phyloP scores from a whole-genome alignment of 2,797 vertebrate genomes.

The Mormyrops boulengeri region DNA sequence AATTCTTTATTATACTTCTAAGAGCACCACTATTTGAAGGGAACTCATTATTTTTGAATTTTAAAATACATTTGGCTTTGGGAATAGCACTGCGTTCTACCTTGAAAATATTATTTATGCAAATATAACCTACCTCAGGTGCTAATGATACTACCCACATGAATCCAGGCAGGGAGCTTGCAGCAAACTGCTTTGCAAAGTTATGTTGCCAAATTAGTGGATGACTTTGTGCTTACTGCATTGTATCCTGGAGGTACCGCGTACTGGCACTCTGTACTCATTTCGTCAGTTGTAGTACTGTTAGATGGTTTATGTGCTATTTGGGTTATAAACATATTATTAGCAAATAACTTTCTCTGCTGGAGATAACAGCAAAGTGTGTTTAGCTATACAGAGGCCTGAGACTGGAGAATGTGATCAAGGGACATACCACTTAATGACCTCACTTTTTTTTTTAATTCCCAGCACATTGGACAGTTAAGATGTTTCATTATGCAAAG shows the following conservation, averaged over 20 bases:
- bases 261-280: background rate
- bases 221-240: slow-evolving; percentile 4
- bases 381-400: background rate
- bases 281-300: background rate
- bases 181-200: slow-evolving; percentile 7
- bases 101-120: slow-evolving; percentile 16
- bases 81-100: background rate
- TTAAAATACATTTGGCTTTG: background rate
- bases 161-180: background rate
- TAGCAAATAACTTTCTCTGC: background rate
- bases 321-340: background rate
- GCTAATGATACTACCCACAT: slow-evolving; percentile 7
- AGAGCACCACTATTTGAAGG: background rate
- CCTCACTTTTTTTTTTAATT: background rate
- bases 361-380: background rate
- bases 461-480: background rate
- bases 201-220: slow-evolving; percentile 11
- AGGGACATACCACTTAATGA: background rate
- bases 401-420: background rate
- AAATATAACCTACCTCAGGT: slow-evolving; percentile 17
- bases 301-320: background rate
- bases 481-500: background rate
- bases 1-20: slow-evolving; percentile 8
- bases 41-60: slow-evolving; percentile 11
- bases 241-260: background rate